A percentile compares a stretch with the other conserved stretches of the same genome.
phyloP scores from a whole-genome alignment of 2,888 invertebrate genomes.

The Apamea epomidion region DNA sequence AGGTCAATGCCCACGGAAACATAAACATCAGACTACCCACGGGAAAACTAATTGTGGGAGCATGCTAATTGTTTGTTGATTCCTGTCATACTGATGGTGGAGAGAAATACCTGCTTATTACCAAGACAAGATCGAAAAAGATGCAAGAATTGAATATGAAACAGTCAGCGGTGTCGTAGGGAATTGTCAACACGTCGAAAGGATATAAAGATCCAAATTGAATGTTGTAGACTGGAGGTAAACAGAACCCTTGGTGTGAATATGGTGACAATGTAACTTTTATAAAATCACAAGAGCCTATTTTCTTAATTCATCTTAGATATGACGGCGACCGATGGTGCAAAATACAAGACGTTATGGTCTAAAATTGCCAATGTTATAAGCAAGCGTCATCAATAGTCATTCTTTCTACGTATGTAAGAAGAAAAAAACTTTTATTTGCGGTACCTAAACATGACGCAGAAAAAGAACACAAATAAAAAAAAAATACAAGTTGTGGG shows the following conservation, averaged over 20 bases:
- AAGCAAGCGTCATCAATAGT: background rate
- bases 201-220: background rate
- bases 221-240: background rate
- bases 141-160: background rate
- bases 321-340: background rate
- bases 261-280: background rate
- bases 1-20: slow-evolving; percentile 48
- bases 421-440: background rate
- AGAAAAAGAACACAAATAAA: too few species aligned
- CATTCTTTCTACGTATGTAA: background rate
- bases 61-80: slow-evolving; percentile 24
- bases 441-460: too few species aligned
- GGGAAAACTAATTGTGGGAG: slow-evolving; percentile 26
- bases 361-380: background rate
- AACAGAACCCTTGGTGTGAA: background rate
- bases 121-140: background rate
- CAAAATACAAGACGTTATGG: background rate
- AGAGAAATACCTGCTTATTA: slow-evolving; percentile 1
- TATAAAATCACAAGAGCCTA: background rate
- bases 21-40: slow-evolving; percentile 49
- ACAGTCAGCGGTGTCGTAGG: background rate
- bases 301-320: too few species aligned
- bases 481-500: too few species aligned
- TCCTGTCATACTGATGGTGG: background rate
- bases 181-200: background rate